Evolutionary conservation across 2,797 vertebrate genomes (phyloP), one percentile per base, ranked within the genome.

Genomic region (Sorex maritimensis): DNA sequence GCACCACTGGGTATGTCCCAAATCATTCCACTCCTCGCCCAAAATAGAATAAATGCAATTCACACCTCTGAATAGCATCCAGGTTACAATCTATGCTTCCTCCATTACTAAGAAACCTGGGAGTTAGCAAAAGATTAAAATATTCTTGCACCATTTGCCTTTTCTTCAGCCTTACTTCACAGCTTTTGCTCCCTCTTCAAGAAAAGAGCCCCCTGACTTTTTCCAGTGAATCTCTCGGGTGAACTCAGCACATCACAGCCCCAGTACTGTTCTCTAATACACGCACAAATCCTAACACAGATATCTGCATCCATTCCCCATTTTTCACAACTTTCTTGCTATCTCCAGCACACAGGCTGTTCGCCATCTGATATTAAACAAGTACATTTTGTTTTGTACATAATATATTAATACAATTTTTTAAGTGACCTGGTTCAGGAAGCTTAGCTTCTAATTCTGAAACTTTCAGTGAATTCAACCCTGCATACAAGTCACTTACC

Each of bases 361-460:
- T 55, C 65, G 15, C 49, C 65, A 44, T 67, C 89, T 44, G 24
- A 82, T 75, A 77, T 46, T 11, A 55, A n/a, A 8, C 71, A 69
- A 41, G 49, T 23, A 67, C 63, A 44, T 74, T 79, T 55, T 26
- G 85, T 46, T 81, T 89, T 79, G 34, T 1, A 8, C 17, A 34
- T 55, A 1, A 10, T 28, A 14, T 24, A 41, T 77, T 34, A 12
- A 77, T 34, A 14, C 24, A 79, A 72, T 2, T 78, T 41, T 65
- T 11, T 44, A n/a, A 65, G 0, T 67, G 17, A 38, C 17, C 65
- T 67, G 68, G 21, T 81, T 83, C 81, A 67, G 69, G 73, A 92
- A 88, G 83, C 28, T 68, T 26, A 75, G 61, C 83, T 41, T 81
- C 71, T 90, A 89, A 90, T 58, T 89, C 34, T 52, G 81, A 86